Conservation (phyloP, 2,888 invertebrate genomes). For the Melieria omissa region DNA sequence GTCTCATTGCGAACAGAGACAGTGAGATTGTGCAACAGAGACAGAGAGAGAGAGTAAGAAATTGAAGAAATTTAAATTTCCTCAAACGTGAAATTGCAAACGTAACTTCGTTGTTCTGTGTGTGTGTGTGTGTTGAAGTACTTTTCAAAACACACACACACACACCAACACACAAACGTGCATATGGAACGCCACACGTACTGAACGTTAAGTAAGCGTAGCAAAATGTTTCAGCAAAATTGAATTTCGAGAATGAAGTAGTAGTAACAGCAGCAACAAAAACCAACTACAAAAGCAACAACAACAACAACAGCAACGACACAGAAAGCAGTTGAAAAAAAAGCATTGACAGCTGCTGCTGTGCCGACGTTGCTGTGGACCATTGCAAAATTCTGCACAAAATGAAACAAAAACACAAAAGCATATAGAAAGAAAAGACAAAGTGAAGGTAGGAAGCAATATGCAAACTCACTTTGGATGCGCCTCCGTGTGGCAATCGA, state of each 20-base stretch:
- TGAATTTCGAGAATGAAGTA: constrained; percentile 4
- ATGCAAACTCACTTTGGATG: constrained; percentile 73
- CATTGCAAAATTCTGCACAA: too few species aligned
- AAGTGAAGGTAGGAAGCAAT: constrained; percentile 22
- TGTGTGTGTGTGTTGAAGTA: neutral
- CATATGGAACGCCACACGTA: neutral
- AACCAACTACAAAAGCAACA: too few species aligned
- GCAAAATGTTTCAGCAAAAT: constrained; percentile 12
- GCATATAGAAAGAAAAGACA: too few species aligned
- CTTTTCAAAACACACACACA: neutral
- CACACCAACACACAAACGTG: neutral
- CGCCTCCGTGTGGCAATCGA: constrained; percentile 93
- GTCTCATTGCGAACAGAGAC: neutral
- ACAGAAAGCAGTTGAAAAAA: too few species aligned
- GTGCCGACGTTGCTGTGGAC: too few species aligned
- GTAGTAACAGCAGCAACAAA: too few species aligned
- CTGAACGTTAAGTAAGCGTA: neutral
- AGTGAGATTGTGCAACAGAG: neutral
- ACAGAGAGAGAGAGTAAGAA: neutral
- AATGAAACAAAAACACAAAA: too few species aligned
- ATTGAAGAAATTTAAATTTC: constrained; percentile 18
- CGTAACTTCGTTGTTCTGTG: constrained; percentile 21
- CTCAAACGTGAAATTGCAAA: constrained; percentile 26
- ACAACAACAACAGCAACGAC: too few species aligned
- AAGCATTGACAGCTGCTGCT: too few species aligned